Evolutionary conservation across 92 coral and sea anemone genomes (phyloP).

Genomic region (Porites divaricata): DNA sequence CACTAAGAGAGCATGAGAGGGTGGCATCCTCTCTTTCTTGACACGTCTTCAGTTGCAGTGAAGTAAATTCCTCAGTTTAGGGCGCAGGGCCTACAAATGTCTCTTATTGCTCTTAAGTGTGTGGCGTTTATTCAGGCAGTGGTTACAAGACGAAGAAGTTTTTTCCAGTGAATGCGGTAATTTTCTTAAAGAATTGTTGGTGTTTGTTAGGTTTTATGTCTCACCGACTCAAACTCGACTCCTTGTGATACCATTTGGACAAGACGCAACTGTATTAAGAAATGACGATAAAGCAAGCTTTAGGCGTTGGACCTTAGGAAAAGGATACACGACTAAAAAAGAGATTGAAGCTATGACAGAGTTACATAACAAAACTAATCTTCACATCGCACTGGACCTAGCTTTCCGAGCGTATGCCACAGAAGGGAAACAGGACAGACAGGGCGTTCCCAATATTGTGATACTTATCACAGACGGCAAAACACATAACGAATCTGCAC

Average conservation of each 20-base stretch:
- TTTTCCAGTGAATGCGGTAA: background rate
- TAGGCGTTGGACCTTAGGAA: background rate
- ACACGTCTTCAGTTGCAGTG: too few relatives aligned
- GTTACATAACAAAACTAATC: background rate
- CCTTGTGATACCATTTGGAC: background rate
- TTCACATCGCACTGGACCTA: background rate
- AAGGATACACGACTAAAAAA: background rate
- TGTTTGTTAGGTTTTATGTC: background rate
- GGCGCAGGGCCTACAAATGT: too few relatives aligned
- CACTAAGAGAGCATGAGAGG: too few relatives aligned
- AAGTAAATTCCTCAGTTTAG: too few relatives aligned
- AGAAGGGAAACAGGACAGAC: background rate
- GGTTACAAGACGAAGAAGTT: background rate
- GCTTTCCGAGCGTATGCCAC: background rate
- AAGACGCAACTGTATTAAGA: background rate
- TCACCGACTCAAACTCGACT: background rate
- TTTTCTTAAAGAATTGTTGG: background rate
- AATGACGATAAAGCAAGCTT: background rate
- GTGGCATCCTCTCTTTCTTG: too few relatives aligned
- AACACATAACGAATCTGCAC: background rate
- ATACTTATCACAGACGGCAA: constrained; percentile 1
- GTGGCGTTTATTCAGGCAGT: too few relatives aligned
- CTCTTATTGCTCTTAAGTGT: too few relatives aligned
- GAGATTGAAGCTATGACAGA: background rate
- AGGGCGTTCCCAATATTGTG: background rate